These are phyloP conservation scores for Charaxes varanes DNA, from an alignment of 1,140 invertebrate species.

Conservation along the genomic window DNA sequence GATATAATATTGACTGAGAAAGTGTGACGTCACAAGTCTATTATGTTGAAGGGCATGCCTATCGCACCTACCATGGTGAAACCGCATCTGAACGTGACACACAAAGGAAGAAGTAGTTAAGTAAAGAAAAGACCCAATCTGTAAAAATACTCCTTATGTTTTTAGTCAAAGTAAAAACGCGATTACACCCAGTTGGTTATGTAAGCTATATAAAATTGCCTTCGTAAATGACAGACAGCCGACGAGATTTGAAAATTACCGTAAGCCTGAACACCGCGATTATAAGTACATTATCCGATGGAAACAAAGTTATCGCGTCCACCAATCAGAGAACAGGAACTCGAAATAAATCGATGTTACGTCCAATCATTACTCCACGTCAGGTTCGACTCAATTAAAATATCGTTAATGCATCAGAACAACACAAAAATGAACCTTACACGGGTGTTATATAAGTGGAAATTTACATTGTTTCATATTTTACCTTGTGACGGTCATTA, in stretches of 20 bases:
- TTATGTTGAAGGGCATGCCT: no score
- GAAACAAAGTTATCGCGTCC: conserved; percentile 68
- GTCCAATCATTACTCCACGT: conserved; percentile 73
- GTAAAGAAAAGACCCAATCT: no score
- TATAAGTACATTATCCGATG: conserved; percentile 68
- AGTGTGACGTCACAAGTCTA: no score
- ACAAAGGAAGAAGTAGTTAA: no score
- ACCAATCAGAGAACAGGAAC: conserved; percentile 72
- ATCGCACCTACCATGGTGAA: no score
- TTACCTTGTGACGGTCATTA: conserved; percentile 68
- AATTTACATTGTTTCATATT: conserved; percentile 29
- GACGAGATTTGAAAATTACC: conserved; percentile 20
- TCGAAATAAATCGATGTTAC: conserved; percentile 73
- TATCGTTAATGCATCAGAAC: conserved; percentile 65
- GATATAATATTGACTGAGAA: no score
- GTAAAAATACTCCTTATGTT: no score
- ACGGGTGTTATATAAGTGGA: conserved; percentile 22
- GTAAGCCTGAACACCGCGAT: conserved; percentile 32
- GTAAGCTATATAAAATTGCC: conserved; percentile 1
- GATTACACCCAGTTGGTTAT: no score
- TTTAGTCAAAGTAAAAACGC: no score
- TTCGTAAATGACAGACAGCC: conserved; percentile 2
- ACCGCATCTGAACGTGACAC: no score
- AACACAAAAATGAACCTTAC: conserved; percentile 49
- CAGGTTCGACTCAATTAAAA: conserved; percentile 73